phyloP scores from a whole-genome alignment of 1,140 invertebrate species.

The Pachypsylla venusta region DNA sequence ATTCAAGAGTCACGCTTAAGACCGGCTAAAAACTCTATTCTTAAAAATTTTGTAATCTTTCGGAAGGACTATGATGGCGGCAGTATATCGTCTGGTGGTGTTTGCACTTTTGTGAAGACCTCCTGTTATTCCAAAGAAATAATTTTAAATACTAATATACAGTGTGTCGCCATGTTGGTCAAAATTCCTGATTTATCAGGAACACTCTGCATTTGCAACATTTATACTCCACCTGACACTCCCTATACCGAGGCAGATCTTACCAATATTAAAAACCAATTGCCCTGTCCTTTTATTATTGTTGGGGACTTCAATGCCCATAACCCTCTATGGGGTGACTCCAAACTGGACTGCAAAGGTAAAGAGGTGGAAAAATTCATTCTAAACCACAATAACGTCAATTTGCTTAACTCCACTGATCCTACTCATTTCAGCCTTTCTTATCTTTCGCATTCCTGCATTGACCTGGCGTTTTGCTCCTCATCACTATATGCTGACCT shows the following conservation, averaged over 20 bases:
- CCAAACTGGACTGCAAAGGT: too few relatives aligned
- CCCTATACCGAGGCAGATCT: constrained; percentile 15
- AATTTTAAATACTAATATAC: background rate
- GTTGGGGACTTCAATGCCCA: constrained; percentile 28
- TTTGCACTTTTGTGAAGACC: background rate
- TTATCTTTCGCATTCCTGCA: background rate
- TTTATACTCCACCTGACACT: background rate
- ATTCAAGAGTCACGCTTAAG: constrained; percentile 2
- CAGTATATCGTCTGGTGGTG: background rate
- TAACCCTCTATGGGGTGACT: constrained; percentile 26
- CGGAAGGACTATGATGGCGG: background rate
- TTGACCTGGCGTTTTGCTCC: constrained; percentile 4
- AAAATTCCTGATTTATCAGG: background rate
- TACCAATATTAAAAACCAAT: constrained; percentile 23
- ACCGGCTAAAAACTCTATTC: background rate
- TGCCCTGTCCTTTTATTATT: constrained; percentile 26
- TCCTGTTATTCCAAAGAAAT: background rate
- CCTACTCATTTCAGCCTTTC: constrained; percentile 5
- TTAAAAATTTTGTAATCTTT: background rate
- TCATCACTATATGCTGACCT: too few relatives aligned
- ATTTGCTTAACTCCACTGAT: background rate
- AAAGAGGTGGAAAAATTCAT: too few relatives aligned
- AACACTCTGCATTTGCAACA: too few relatives aligned
- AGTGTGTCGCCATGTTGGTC: background rate
- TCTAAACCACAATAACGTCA: too few relatives aligned